Evolutionary conservation across 2,797 vertebrate genomes (phyloP), one percentile per base, ranked within the genome.

Genomic region (Sandelia bainsii): DNA sequence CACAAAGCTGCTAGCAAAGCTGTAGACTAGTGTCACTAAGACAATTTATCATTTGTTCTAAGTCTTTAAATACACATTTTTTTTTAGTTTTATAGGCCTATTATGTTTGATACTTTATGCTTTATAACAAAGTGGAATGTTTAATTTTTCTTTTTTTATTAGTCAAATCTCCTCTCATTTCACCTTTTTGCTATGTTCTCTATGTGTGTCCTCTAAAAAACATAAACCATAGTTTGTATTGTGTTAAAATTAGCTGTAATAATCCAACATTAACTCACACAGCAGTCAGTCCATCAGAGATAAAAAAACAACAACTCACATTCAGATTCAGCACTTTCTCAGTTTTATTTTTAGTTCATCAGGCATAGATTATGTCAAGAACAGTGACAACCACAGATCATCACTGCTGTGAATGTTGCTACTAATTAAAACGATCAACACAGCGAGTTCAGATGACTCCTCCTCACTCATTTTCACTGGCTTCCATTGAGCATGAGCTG

Each of bases 301-400:
- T 8, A 81, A 54, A 75, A 61, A 50, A 19, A 79, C 52, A 65
- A 70, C 20, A 75, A 72, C 57, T 81, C 80, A 74, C 61, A 70
- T 87, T 1, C 67, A 74, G 78, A 81, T 85, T 90, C 67, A 90
- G 82, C 82, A 89, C 84, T 91, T 92, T 90, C 72, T 85, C 74
- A 48, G 13, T 70, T 92, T 93, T 91, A 91, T 93, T 92, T 87
- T 85, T 79, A 92, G 81, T 89, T 85, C 66, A 23, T 90, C 91
- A 94, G 91, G 92, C 92, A 93, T 90, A 88, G 89, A 86, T 90
- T 86, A 90, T 87, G 92, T 91, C 83, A 91, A 88, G 86, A 92
- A 90, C 89, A 87, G 90, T 90, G 90, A 92, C 89, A 87, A 82
- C 88, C 88, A 87, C 87, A 67, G 74, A 81, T 83, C 73, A 89